These are phyloP conservation scores for Empidonax traillii DNA, from an alignment of 2,113 vertebrate genomes.

Conservation along the genomic window DNA sequence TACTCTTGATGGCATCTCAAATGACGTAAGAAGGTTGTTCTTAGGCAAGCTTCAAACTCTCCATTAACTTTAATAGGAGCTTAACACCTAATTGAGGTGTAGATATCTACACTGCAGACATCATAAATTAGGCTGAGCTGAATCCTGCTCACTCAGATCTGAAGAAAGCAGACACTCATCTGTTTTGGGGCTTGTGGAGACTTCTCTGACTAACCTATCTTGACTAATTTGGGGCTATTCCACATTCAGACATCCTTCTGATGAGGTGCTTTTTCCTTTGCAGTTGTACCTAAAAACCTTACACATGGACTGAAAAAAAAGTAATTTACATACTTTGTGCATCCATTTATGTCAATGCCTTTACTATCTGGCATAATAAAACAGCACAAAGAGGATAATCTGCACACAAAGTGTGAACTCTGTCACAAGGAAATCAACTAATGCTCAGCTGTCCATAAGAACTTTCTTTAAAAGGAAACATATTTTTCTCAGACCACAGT, in stretches of 20 bases:
- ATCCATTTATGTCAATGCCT: neutral
- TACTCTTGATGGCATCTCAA: neutral
- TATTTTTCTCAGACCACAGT: neutral
- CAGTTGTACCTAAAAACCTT: neutral
- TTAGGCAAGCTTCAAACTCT: neutral
- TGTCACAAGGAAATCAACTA: neutral
- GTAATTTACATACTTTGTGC: neutral
- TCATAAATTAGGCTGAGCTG: neutral
- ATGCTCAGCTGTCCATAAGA: neutral
- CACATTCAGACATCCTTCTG: neutral
- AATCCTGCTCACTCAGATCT: neutral
- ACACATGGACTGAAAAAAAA: neutral
- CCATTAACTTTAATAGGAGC: slow-evolving; percentile 29
- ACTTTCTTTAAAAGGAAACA: neutral
- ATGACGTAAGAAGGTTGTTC: neutral
- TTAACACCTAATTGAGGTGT: neutral
- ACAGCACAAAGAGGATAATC: neutral
- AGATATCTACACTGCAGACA: neutral
- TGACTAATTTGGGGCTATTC: neutral
- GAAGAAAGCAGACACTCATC: neutral
- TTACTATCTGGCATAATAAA: neutral
- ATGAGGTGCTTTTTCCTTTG: neutral
- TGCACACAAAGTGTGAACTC: neutral
- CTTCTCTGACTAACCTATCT: neutral
- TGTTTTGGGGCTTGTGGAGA: neutral